Percentiles rank a stretch among this genome's conserved stretches.
These are phyloP conservation scores for Melanostoma mellinum DNA, from an alignment of 2,888 invertebrate species.

Conservation along the genomic window DNA sequence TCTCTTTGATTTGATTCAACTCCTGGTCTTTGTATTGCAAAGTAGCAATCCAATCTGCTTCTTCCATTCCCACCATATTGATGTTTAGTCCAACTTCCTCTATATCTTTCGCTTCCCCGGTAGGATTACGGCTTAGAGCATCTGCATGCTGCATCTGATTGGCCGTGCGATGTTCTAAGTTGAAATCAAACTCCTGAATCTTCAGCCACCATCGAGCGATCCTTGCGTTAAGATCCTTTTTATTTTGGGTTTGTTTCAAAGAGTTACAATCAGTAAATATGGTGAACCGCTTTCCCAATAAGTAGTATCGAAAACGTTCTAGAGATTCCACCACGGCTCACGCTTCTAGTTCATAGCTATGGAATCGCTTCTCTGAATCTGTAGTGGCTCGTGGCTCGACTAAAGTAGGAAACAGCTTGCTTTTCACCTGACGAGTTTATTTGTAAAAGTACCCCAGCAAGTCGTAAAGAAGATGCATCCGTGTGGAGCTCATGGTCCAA, in stretches of 20 bases:
- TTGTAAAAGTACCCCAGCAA: constrained; percentile 41
- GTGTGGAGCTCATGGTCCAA: constrained; percentile 46
- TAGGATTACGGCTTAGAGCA: constrained; percentile 44
- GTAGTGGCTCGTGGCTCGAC: constrained; percentile 42
- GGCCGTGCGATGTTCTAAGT: constrained; percentile 59
- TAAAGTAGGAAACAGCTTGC: constrained; percentile 38
- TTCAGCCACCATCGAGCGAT: constrained; percentile 24
- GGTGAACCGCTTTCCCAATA: constrained; percentile 31
- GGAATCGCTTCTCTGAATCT: constrained; percentile 19
- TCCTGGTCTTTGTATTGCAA: not conserved
- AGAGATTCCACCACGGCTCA: constrained; percentile 43
- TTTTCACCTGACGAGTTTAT: not conserved
- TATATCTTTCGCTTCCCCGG: constrained; percentile 21
- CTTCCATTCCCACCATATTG: not conserved
- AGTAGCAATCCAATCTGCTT: constrained; percentile 29
- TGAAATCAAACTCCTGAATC: constrained; percentile 46
- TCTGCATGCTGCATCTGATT: constrained; percentile 52
- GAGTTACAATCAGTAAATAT: constrained; percentile 27
- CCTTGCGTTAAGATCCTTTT: constrained; percentile 36
- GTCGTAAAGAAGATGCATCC: constrained; percentile 32
- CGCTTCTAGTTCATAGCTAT: constrained; percentile 43
- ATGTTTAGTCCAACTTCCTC: constrained; percentile 28
- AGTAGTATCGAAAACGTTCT: too few relatives aligned
- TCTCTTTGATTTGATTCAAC: not conserved
- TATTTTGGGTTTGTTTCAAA: constrained; percentile 33